Evolutionary conservation across 92 coral and sea anemone genomes (phyloP), one percentile per base, ranked within the genome.

Genomic region (Paramuricea clavata): DNA sequence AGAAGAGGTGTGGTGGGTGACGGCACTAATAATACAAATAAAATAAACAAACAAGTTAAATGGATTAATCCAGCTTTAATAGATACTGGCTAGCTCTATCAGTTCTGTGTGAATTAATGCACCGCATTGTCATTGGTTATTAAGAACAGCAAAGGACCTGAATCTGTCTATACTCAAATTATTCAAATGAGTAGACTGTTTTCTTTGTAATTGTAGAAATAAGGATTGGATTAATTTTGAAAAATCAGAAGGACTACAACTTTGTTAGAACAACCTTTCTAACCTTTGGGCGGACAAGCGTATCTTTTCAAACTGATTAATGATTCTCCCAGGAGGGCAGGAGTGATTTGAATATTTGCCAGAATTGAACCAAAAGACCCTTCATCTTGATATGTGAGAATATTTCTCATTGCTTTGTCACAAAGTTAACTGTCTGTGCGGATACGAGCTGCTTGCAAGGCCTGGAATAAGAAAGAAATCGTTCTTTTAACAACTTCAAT

Each of bases 261-360:
- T n/a, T n/a, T n/a, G 54, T 15, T 10, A n/a, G n/a, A n/a, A n/a
- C n/a, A 47, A 1, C 10, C 13, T 47, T 47, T 10, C 54, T 47
- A 6, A 47, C 54, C 54, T 47, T n/a, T n/a, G n/a, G 10, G 15
- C 1, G 54, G 54, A 47, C 54, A 47, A 15, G 54, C 13, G 19
- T 10, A 15, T 10, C 19, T 59, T 47, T 69, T 72, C 76, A 93
- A 67, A 49, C 93, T 95, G 42, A 85, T 26, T 5, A 93, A 95
- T 3, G 91, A 65, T 16, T 95, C 94, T 22, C 98, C 98, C 70
- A 94, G 78, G 83, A 94, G 83, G 9, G 82, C 89, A 43, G 95
- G 94, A 6, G 87, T 50, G 21, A 89, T 90, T 31, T 76, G 86
- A 54, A 90, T 76, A 7, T 92, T 91, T 32, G 85, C 42, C 78